A percentile compares a stretch with the other conserved stretches of the same genome.
Evolutionary conservation across 2,113 vertebrate species (phyloP).

Genomic region (Axis porcinus): DNA sequence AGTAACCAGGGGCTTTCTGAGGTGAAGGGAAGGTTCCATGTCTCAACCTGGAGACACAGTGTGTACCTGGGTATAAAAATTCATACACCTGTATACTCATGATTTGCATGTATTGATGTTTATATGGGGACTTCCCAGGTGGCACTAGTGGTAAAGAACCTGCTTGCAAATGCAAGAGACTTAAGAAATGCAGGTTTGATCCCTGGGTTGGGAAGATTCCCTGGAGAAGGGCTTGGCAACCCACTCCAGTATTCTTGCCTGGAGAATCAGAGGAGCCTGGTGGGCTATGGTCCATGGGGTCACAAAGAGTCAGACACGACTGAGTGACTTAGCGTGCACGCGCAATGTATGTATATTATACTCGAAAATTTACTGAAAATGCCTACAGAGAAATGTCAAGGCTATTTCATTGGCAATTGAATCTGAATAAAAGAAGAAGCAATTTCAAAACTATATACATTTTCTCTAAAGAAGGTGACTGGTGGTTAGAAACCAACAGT

Average conservation of each 20-base stretch:
- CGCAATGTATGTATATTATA: not conserved
- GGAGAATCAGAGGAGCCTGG: not conserved
- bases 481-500: not conserved
- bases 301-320: not conserved
- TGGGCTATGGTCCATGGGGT: accelerated
- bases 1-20: not conserved
- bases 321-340: not conserved
- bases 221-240: not conserved
- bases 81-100: not conserved
- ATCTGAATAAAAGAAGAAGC: not conserved
- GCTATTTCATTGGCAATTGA: not conserved
- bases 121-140: not conserved
- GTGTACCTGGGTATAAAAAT: not conserved
- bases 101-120: not conserved
- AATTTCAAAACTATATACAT: not conserved
- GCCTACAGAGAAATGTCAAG: not conserved
- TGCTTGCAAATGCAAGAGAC: not conserved
- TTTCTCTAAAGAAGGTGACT: not conserved
- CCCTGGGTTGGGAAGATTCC: not conserved
- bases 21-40: not conserved
- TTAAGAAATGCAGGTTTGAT: not conserved
- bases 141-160: not conserved
- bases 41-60: not conserved
- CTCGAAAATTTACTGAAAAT: not conserved
- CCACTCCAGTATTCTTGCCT: not conserved